Conservation (phyloP, 1,140 invertebrate genomes). For the Phocides pigmalion region DNA sequence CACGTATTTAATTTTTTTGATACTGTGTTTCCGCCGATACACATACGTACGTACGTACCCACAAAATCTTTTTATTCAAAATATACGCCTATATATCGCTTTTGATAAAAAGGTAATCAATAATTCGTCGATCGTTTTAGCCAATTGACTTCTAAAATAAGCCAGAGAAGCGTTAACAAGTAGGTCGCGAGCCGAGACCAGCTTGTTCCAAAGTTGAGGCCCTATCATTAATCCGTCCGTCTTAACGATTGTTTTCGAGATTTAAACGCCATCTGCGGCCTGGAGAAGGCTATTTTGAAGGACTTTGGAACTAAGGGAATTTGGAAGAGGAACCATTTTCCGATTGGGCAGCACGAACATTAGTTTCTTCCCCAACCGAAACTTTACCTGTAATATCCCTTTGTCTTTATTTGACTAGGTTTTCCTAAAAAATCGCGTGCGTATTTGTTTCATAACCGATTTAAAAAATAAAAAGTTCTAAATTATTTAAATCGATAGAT, state of each 20-base stretch:
- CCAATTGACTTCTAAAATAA: slow-evolving; percentile 38
- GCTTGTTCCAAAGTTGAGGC: slow-evolving; percentile 37
- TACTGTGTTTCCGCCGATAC: too few species aligned
- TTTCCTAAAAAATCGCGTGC: too few species aligned
- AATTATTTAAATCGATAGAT: too few species aligned
- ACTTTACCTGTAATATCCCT: too few species aligned
- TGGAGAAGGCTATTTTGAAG: slow-evolving; percentile 37
- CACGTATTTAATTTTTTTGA: too few species aligned
- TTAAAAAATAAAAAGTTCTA: too few species aligned
- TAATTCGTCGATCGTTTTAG: neutral
- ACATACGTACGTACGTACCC: too few species aligned
- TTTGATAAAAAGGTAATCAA: neutral
- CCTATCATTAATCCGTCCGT: slow-evolving; percentile 52
- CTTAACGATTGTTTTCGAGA: slow-evolving; percentile 62
- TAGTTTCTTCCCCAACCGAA: neutral
- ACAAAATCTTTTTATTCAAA: too few species aligned
- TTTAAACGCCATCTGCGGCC: slow-evolving; percentile 58
- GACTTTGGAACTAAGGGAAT: slow-evolving; percentile 46
- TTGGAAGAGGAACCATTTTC: slow-evolving; percentile 41
- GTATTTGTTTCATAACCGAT: too few species aligned
- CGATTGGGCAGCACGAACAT: slow-evolving; percentile 38
- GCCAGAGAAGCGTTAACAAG: slow-evolving; percentile 41
- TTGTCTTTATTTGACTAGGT: too few species aligned
- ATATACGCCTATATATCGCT: too few species aligned
- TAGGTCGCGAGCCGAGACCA: slow-evolving; percentile 37